These are phyloP conservation scores for Eurystomus glaucurus DNA, from an alignment of 2,797 vertebrate genomes.

Conservation along the genomic window DNA sequence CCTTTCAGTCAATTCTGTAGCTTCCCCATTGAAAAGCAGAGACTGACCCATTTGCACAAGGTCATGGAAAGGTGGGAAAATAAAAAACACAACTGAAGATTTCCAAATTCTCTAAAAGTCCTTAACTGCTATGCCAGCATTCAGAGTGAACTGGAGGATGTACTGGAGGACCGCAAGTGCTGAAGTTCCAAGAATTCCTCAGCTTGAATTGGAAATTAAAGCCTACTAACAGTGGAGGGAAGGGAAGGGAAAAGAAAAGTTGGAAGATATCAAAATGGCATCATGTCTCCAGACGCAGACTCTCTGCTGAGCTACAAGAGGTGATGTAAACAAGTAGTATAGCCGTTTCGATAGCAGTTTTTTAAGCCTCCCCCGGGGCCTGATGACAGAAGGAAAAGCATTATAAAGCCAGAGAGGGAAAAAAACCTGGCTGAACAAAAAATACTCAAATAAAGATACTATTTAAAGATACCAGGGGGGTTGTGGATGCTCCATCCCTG, in stretches of 20 bases:
- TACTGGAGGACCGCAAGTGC: not conserved
- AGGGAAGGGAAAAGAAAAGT: not conserved
- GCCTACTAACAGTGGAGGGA: not conserved
- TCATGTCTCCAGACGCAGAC: not conserved
- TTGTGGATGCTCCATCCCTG: too few relatives aligned
- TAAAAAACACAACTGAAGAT: not conserved
- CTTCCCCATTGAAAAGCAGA: not conserved
- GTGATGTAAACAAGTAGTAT: not conserved
- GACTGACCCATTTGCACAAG: not conserved
- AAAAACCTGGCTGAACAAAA: not conserved
- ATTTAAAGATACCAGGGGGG: not conserved
- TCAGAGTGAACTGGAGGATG: not conserved
- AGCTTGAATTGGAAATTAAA: not conserved
- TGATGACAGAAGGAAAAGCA: not conserved
- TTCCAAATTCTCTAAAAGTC: not conserved
- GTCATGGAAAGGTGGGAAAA: not conserved
- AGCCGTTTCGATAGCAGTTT: not conserved
- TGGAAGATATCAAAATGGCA: not conserved
- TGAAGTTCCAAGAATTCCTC: not conserved
- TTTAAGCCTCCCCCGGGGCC: not conserved
- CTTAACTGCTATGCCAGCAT: not conserved
- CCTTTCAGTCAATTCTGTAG: not conserved
- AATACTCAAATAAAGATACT: not conserved
- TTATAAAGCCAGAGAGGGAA: not conserved
- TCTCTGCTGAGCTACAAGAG: not conserved